These are phyloP conservation scores for Euphysa ruthae DNA, from an alignment of 30 jellyfish, hydroid and myxozoan genomes.

Conservation along the genomic window DNA sequence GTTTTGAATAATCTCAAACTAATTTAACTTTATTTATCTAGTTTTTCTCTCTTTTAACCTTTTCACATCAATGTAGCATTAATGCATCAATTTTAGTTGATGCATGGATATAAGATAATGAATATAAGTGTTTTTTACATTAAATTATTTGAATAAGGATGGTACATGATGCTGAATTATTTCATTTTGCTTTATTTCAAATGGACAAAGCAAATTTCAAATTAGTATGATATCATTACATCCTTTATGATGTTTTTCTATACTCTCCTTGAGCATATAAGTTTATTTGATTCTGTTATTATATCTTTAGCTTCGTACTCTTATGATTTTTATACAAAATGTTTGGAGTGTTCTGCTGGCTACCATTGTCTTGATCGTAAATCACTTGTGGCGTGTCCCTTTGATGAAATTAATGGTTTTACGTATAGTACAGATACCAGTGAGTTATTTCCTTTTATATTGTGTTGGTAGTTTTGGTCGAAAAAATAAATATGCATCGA, in stretches of 20 bases:
- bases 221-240: too few species aligned
- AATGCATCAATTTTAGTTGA: too few species aligned
- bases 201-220: too few species aligned
- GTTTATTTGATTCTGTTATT: not conserved
- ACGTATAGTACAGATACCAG: constrained; percentile 76
- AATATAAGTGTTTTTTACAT: too few species aligned
- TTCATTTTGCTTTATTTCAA: too few species aligned
- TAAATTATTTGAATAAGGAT: too few species aligned
- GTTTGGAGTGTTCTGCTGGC: constrained; percentile 84
- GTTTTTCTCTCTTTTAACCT: too few species aligned
- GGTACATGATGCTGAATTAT: too few species aligned
- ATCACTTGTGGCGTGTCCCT: constrained; percentile 61
- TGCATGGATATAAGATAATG: too few species aligned
- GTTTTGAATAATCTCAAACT: not conserved
- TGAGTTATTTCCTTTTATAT: constrained; percentile 24
- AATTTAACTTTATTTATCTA: not conserved
- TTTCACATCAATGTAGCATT: too few species aligned
- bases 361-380: constrained; percentile 57
- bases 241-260: too few species aligned
- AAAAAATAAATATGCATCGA: not conserved
- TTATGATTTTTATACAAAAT: constrained; percentile 46
- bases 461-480: not conserved
- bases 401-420: constrained; percentile 50
- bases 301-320: constrained; percentile 72
- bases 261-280: too few species aligned